Percentiles rank a stretch among this genome's conserved stretches.
phyloP scores from a whole-genome alignment of 2,113 vertebrate species.

The Carlito syrichta region DNA sequence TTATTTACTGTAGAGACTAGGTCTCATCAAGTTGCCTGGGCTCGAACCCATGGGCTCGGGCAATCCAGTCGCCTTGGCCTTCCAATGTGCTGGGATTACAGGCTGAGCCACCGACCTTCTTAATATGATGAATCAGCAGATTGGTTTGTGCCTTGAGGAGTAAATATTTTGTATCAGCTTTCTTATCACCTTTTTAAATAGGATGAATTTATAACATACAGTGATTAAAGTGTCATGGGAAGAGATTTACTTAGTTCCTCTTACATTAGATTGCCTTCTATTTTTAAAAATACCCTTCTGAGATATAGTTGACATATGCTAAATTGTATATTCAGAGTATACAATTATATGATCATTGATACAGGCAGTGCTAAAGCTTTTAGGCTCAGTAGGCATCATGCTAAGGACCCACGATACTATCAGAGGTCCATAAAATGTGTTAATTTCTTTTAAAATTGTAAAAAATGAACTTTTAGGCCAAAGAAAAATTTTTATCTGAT shows the following conservation, averaged over 20 bases:
- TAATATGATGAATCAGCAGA: neutral
- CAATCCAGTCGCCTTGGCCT: too few relatives aligned
- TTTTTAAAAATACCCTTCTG: neutral
- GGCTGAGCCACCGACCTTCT: too few relatives aligned
- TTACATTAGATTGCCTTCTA: neutral
- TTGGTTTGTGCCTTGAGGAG: neutral
- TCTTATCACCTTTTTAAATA: neutral
- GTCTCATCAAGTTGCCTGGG: too few relatives aligned
- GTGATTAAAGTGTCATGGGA: neutral
- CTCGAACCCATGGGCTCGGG: too few relatives aligned
- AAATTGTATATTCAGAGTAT: neutral
- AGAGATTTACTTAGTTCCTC: neutral
- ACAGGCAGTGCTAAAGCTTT: neutral
- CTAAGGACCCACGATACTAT: neutral
- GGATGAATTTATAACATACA: neutral
- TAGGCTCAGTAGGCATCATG: neutral
- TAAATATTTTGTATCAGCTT: neutral
- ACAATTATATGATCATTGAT: neutral
- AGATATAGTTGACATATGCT: neutral
- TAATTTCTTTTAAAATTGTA: neutral
- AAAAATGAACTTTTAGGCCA: neutral
- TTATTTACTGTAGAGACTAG: too few relatives aligned
- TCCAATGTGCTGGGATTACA: too few relatives aligned
- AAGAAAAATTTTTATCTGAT: neutral
- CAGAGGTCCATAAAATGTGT: neutral